These are phyloP conservation scores for Bombyx mori DNA, from an alignment of 1,140 invertebrate species.

Conservation along the genomic window ASM3026992v2 NC_085123.1:5049501-5050000, in stretches of 20 bases:
- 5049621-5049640: constrained; percentile 29
- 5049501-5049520: constrained; percentile 14
- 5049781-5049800: no score
- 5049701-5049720: background rate
- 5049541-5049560: constrained; percentile 30
- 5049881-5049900: constrained; percentile 26
- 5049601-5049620: constrained; percentile 32
- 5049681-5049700: background rate
- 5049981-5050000: constrained; percentile 8
- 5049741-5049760: no score
- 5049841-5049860: no score
- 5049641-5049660: background rate
- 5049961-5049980: constrained; percentile 44
- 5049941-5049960: constrained; percentile 38
- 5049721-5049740: background rate
- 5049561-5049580: constrained; percentile 51
- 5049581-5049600: constrained; percentile 27
- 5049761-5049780: no score
- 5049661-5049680: background rate
- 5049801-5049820: no score
- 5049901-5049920: constrained; percentile 46
- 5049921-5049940: constrained; percentile 33
- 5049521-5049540: constrained; percentile 15
- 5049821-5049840: no score
- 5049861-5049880: no score